These are phyloP conservation scores for Zeugodacus cucurbitae DNA, from an alignment of 1,140 invertebrate species.

Conservation along the genomic window DNA sequence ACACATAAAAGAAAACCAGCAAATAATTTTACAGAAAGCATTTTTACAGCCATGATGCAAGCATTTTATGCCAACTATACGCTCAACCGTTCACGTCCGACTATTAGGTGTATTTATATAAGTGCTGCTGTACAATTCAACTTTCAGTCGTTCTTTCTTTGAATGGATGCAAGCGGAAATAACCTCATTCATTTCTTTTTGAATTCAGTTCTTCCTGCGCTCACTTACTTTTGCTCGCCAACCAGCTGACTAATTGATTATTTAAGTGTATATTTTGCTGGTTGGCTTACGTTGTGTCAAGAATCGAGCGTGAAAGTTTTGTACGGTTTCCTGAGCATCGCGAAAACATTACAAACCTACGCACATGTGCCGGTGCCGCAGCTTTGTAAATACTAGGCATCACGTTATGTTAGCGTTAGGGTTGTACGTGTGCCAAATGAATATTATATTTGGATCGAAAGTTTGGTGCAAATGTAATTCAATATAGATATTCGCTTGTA, in stretches of 20 bases:
- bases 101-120: background rate
- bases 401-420: background rate
- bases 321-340: background rate
- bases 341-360: background rate
- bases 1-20: background rate
- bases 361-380: background rate
- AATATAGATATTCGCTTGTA: background rate
- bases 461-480: background rate
- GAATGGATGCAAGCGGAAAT: slow-evolving; percentile 36
- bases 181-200: slow-evolving; percentile 28
- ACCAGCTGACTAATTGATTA: background rate
- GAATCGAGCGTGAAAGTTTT: slow-evolving; percentile 27
- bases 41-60: background rate
- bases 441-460: background rate
- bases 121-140: background rate
- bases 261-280: background rate
- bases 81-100: background rate
- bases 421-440: background rate
- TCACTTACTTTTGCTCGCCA: background rate
- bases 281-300: slow-evolving; percentile 21
- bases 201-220: slow-evolving; percentile 2
- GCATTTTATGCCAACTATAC: slow-evolving; percentile 24
- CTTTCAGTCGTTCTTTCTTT: slow-evolving; percentile 6
- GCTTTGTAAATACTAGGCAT: background rate
- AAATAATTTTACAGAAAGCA: background rate